A percentile compares a stretch with the other conserved stretches of the same genome.
phyloP scores from a whole-genome alignment of 2,113 vertebrate species.

The Malurus alboscapulatus region DNA sequence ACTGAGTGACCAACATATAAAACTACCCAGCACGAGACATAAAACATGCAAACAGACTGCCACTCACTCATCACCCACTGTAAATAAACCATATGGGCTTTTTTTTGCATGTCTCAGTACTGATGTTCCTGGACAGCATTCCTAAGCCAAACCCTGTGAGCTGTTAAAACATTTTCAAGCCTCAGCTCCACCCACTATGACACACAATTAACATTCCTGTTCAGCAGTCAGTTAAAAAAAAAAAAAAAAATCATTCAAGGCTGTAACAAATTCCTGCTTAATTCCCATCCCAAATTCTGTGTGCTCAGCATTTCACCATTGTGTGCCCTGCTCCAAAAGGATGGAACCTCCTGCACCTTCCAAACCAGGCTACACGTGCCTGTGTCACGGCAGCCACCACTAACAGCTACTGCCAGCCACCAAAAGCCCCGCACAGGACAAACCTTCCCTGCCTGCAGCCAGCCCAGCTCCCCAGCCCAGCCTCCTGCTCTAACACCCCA shows the following conservation, averaged over 20 bases:
- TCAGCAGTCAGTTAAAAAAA: not conserved
- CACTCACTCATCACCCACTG: not conserved
- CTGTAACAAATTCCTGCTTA: not conserved
- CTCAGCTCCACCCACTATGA: not conserved
- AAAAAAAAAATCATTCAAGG: not conserved
- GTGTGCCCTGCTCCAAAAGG: not conserved
- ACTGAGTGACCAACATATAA: constrained; percentile 16
- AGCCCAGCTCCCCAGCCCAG: not conserved
- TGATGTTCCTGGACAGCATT: not conserved
- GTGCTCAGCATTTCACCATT: not conserved
- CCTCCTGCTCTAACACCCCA: not conserved
- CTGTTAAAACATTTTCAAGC: not conserved
- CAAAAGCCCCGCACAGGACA: not conserved
- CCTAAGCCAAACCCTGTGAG: not conserved
- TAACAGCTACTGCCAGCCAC: not conserved
- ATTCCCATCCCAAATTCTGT: accelerated
- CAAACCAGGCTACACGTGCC: accelerated
- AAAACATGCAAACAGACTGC: not conserved
- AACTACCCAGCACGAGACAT: not conserved
- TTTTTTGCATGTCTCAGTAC: not conserved
- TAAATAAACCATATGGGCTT: not conserved
- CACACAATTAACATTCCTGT: not conserved
- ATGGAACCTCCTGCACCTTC: not conserved
- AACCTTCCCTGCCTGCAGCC: not conserved
- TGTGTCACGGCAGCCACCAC: not conserved